Evolutionary conservation across 2,113 vertebrate genomes (phyloP).

Genomic region (Morone saxatilis): DNA sequence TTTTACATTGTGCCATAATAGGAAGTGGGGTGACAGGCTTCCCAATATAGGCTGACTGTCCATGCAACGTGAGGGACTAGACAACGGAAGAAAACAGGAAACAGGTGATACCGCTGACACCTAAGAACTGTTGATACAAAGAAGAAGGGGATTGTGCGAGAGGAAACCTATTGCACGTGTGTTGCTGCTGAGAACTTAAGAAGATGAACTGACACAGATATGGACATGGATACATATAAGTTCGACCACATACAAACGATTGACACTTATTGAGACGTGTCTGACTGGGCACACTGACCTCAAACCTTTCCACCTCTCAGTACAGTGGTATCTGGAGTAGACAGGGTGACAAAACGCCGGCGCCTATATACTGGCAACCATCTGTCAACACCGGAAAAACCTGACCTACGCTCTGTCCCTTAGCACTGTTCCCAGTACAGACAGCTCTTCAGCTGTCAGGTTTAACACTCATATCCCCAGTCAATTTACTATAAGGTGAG

Average conservation of each 20-base stretch:
- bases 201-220: slow-evolving; percentile 10
- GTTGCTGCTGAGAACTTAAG: slow-evolving; percentile 14
- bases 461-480: slow-evolving; percentile 32
- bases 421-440: slow-evolving; percentile 35
- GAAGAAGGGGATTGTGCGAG: slow-evolving; percentile 34
- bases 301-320: slow-evolving; percentile 48
- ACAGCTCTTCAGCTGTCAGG: slow-evolving; percentile 63
- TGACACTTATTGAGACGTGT: slow-evolving; percentile 32
- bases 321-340: slow-evolving; percentile 40
- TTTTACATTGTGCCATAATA: slow-evolving; percentile 9
- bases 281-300: slow-evolving; percentile 33
- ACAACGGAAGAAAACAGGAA: slow-evolving; percentile 47
- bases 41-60: not conserved
- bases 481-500: slow-evolving; percentile 52
- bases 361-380: slow-evolving; percentile 49
- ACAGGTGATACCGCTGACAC: slow-evolving; percentile 49
- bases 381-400: slow-evolving; percentile 71
- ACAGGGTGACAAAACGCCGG: slow-evolving; percentile 46
- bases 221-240: not conserved
- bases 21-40: slow-evolving; percentile 40
- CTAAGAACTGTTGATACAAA: slow-evolving; percentile 28
- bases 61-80: not conserved
- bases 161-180: slow-evolving; percentile 36
- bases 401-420: slow-evolving; percentile 57
- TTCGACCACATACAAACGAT: not conserved